Evolutionary conservation across 2,797 vertebrate species (phyloP).

Genomic region (Rousettus madagascariensis): DNA sequence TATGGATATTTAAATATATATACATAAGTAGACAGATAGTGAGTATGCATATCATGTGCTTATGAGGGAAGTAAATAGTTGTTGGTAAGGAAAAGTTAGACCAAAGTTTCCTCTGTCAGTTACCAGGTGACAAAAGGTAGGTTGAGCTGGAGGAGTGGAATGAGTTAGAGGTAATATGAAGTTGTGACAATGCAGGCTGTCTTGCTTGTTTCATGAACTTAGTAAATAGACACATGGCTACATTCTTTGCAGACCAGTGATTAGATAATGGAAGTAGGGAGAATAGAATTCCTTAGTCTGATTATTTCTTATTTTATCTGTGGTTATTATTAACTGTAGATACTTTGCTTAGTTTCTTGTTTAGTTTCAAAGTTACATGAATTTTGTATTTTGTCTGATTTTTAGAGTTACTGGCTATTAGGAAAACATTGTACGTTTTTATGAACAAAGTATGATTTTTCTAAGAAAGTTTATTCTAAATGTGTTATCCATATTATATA

Average conservation of each 20-base stretch:
- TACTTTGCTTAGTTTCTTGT: conserved; percentile 30
- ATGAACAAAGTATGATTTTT: background rate
- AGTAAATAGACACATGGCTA: background rate
- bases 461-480: conserved; percentile 38
- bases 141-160: background rate
- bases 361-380: conserved; percentile 35
- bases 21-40: background rate
- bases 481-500: background rate
- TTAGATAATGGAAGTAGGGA: background rate
- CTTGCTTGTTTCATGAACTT: background rate
- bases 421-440: conserved; percentile 46
- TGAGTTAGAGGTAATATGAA: background rate
- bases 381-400: conserved; percentile 30
- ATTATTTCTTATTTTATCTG: conserved; percentile 22
- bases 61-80: conserved; percentile 7
- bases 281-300: background rate
- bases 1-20: conserved; percentile 8
- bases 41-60: background rate
- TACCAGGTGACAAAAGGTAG: background rate
- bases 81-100: background rate
- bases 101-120: background rate
- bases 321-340: background rate
- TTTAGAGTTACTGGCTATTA: conserved; percentile 24
- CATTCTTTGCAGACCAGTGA: background rate
- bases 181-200: background rate